Evolutionary conservation across 2,113 vertebrate species (phyloP), one percentile per base, ranked within the genome.

Genomic region (Danio rerio): DNA sequence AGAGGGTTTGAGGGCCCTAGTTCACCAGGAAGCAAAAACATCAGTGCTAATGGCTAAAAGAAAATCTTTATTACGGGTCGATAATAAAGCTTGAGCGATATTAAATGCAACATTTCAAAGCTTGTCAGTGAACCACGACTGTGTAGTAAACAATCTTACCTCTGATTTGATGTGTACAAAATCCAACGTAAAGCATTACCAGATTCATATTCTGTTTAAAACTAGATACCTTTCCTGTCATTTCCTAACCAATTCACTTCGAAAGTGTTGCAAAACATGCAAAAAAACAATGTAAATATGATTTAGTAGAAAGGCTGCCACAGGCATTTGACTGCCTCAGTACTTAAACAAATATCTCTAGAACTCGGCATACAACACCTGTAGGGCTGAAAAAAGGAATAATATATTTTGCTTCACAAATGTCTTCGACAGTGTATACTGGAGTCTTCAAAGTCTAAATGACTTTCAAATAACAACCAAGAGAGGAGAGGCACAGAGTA

Each of bases 361-460:
- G 42, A 68, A n/a, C 16, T 11, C 16, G 6, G 15, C 47, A 9
- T 47, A 31, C 69, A 61, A 13, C 73, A 49, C 18, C 5, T 45
- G 71, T 31, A 45, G n/a, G 40, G 50, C 49, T 65, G 20, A 21
- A 52, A 20, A 12, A 52, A 49, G 56, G n/a, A 71, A 45, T 5
- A 20, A 11, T 15, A n/a, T 13, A 84, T 81, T 86, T 43, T 84
- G 61, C 73, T 68, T 53, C 47, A 68, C 43, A 86, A 69, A 81
- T 69, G 1, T 43, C 53, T 40, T 18, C 11, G 5, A 11, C 31
- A 31, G 31, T 31, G 31, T 52, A 47, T 18, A 16, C 31, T 65
- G 20, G 40, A 40, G 59, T 43, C n/a, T 68, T 62, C 76, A 47
- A 58, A n/a, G 15, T 13, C 45, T 7, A 45, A 16, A 31, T 11